Evolutionary conservation across 2,888 invertebrate genomes (phyloP), one percentile per base, ranked within the genome.

Genomic region (Drosophila ustulata): DNA sequence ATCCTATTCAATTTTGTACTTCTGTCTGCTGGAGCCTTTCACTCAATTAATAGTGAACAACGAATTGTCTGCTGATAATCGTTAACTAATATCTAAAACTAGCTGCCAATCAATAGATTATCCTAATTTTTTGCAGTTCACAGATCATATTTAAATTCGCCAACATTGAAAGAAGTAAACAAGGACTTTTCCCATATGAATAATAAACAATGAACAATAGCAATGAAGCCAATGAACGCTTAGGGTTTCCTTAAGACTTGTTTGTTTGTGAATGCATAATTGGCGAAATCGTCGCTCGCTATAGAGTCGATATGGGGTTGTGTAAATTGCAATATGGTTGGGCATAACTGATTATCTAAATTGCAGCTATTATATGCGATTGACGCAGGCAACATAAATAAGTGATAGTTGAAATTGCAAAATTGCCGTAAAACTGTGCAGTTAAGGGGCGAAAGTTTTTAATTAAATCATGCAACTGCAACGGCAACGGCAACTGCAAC

Each of bases 391-490:
- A 65, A 62, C 45, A 59, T 77, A 65, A 68, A 56, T 56, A 32
- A 68, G 39, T 63, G 73, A 75, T 65, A 39, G 61, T 46, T 34
- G 18, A 71, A 61, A 55, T 59, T 61, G 26, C 6, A 11, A 64
- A 72, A 58, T 56, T 37, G 63, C 55, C 11, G 49, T 50, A 50
- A 73, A 73, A 57, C 43, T 46, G 45, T 34, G 52, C 18, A 18
- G 32, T 9, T 0, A 7, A 7, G 30, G 30, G 30, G 30, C 6
- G 6, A 26, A 67, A 82, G 86, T 52, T 84, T 84, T 82, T 85
- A 88, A 84, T 84, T 78, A 86, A 84, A 84, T 85, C 88, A 82
- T 74, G 13, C 30, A 11, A 28, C 28, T 73, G 53, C 50, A 62
- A 58, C 23, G 9, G 45, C 62, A 43, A 61, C 39, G 47, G 64